phyloP scores from a whole-genome alignment of 2,888 invertebrate species.

The Chirona hameri region DNA sequence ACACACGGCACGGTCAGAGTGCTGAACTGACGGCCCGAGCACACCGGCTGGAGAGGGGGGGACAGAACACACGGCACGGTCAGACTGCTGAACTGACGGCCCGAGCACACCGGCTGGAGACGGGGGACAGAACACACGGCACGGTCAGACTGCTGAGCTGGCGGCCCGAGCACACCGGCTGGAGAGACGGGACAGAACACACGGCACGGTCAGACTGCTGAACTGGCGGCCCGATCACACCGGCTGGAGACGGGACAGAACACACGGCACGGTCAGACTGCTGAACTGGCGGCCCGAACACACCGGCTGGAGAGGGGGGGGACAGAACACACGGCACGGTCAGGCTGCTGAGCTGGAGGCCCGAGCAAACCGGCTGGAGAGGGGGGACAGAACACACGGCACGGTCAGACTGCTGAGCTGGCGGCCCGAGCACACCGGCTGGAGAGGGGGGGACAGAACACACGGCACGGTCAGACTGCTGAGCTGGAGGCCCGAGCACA shows the following conservation, averaged over 20 bases:
- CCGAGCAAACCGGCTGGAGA: neutral
- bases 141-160: constrained; percentile 60
- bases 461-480: constrained; percentile 56
- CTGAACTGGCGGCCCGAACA: constrained; percentile 52
- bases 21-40: constrained; percentile 52
- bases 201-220: constrained; percentile 56
- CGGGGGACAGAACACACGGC: too few species aligned
- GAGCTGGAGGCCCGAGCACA: constrained; percentile 46
- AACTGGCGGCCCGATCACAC: constrained; percentile 46
- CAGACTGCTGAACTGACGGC: constrained; percentile 57
- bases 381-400: too few species aligned
- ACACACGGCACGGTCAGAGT: constrained; percentile 51
- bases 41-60: too few species aligned
- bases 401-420: constrained; percentile 60
- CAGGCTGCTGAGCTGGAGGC: constrained; percentile 57
- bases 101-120: neutral
- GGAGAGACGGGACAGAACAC: too few species aligned
- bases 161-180: neutral
- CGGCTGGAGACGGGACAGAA: too few species aligned
- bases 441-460: too few species aligned
- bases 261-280: constrained; percentile 51
- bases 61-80: constrained; percentile 43
- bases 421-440: neutral
- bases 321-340: constrained; percentile 43
- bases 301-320: too few species aligned